Evolutionary conservation across 2,113 vertebrate species (phyloP), one percentile per base, ranked within the genome.

Genomic region (Phodopus roborovskii): DNA sequence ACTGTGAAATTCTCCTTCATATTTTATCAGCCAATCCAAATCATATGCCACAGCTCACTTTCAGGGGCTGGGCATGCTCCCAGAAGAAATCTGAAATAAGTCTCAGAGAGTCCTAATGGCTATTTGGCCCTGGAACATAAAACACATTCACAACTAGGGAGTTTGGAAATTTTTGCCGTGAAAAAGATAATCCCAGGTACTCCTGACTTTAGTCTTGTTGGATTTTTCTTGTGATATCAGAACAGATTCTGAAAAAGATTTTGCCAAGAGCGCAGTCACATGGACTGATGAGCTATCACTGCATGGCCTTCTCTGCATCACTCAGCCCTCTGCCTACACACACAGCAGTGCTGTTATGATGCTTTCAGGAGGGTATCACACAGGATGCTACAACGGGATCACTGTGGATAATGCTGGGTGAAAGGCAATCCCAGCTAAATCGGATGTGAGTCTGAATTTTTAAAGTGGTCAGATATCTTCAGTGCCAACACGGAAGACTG

Each of bases 401-500:
- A 1, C 10, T 56, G 74, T 5, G 39, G 73, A 45, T 30, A 60
- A 70, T 8, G 58, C 62, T 15, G 17, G 66, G 62, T 68, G 39
- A 68, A 89, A 94, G 88, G 94, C 73, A 90, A 83, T 58, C n/a
- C n/a, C 33, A 28, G n/a, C 56, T 89, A 45, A n/a, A 58, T 73
- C 12, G 0, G 74, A 90, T 45, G 45, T 36, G 79, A 92, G 45
- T 53, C 74, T 94, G 92, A 91, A 87, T 84, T 87, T 86, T 84
- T 95, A 90, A 96, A 93, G 91, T 77, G 50, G 84, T 45, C 94
- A 90, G 83, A 77, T 20, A 62, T 45, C 64, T 88, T 91, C 39
- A 73, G 70, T 50, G 64, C 85, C 87, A 92, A 68, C 58, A 53
- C 70, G 53, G 66, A 73, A 85, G 87, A 90, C 42, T 88, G 15